Percentiles rank a stretch among this genome's conserved stretches.
phyloP scores from a whole-genome alignment of 2,797 vertebrate species.

The Glossophaga mutica region DNA sequence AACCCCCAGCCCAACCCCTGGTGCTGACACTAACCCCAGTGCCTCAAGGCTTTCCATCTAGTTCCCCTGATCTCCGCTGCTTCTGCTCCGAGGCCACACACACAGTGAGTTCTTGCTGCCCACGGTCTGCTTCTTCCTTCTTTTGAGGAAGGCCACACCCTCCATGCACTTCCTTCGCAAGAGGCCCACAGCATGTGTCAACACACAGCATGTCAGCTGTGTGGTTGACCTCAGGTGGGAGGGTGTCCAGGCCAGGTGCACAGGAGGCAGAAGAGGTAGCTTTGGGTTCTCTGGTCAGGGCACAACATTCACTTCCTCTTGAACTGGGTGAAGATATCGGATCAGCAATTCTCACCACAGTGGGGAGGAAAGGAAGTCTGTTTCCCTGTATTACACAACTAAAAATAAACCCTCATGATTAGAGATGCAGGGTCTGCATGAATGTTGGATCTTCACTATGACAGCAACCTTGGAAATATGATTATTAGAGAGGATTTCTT shows the following conservation, averaged over 20 bases:
- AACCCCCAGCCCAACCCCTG: neutral
- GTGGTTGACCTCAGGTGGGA: neutral
- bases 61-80: neutral
- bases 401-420: neutral
- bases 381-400: neutral
- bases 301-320: constrained; percentile 18
- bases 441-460: neutral
- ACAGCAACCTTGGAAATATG: neutral
- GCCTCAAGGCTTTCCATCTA: neutral
- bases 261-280: neutral
- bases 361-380: neutral
- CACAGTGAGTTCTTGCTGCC: neutral
- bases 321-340: neutral
- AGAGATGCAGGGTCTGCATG: neutral
- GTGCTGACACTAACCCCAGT: too few relatives aligned
- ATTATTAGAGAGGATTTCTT: neutral
- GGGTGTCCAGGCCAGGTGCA: neutral
- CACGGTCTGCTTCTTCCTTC: neutral
- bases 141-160: neutral
- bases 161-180: neutral
- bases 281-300: neutral
- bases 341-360: constrained; percentile 20
- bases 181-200: too few relatives aligned
- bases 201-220: neutral
- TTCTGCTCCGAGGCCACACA: neutral